Percentiles rank a stretch among this genome's conserved stretches.
These are phyloP conservation scores for Pilophorus perplexus DNA, from an alignment of 2,888 invertebrate genomes.

Conservation along the genomic window DNA sequence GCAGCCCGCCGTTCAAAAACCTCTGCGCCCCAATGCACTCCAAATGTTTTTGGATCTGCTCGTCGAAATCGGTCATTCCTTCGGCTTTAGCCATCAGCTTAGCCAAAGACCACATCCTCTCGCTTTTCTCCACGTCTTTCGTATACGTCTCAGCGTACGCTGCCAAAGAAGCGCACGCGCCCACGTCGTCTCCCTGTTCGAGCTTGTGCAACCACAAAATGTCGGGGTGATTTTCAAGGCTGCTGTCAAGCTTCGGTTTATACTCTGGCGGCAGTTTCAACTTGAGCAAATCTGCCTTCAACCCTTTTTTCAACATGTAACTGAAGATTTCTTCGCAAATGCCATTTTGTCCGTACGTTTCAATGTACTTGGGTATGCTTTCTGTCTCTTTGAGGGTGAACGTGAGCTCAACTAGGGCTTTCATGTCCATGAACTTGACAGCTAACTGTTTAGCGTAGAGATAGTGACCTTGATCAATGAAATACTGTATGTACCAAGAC, in stretches of 20 bases:
- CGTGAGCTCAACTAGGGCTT: constrained; percentile 23
- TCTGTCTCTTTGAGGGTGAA: constrained; percentile 19
- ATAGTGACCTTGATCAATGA: constrained; percentile 21
- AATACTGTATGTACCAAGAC: constrained; percentile 37
- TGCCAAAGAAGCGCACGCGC: constrained; percentile 1
- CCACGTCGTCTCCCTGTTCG: neutral
- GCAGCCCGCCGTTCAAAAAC: neutral
- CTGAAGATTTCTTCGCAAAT: constrained; percentile 26
- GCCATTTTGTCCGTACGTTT: constrained; percentile 8
- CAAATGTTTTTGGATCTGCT: neutral
- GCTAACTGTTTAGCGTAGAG: constrained; percentile 31
- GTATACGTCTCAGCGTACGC: constrained; percentile 2
- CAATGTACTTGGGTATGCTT: constrained; percentile 17
- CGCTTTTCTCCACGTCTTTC: constrained; percentile 23
- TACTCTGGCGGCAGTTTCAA: constrained; percentile 5
- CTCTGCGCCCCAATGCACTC: constrained; percentile 22
- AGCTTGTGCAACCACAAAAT: constrained; percentile 16
- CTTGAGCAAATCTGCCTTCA: constrained; percentile 13
- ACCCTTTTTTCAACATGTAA: constrained; percentile 11
- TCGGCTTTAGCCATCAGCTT: constrained; percentile 20
- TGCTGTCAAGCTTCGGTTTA: constrained; percentile 6
- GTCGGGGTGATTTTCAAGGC: constrained; percentile 8
- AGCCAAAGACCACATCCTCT: constrained; percentile 31
- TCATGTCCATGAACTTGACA: constrained; percentile 26
- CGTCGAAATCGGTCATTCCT: constrained; percentile 12